Conservation (phyloP, 2,888 invertebrate genomes). For the Eupithecia tripunctaria region DNA sequence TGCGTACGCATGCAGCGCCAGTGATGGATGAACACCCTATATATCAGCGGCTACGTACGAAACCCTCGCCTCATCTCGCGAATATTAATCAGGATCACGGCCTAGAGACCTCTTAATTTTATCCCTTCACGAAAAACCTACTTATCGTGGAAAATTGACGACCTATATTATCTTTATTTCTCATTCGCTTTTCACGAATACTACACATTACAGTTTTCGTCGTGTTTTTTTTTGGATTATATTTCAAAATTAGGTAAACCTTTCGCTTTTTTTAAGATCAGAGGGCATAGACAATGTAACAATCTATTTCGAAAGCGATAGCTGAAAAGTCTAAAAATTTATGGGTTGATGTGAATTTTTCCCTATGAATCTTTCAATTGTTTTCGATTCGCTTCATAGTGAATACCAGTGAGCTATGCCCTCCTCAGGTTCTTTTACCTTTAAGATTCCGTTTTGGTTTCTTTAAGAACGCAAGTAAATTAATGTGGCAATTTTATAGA, state of each 20-base stretch:
- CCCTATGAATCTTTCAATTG: no score
- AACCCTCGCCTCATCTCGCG: constrained; percentile 59
- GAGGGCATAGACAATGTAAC: no score
- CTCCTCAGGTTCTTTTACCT: constrained; percentile 2
- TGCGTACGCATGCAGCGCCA: constrained; percentile 64
- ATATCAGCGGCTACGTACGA: constrained; percentile 59
- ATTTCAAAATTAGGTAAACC: constrained; percentile 28
- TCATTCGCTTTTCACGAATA: constrained; percentile 42
- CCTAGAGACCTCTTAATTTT: constrained; percentile 60
- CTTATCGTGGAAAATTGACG: constrained; percentile 36
- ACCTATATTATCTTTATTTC: constrained; percentile 38
- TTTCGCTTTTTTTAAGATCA: background rate
- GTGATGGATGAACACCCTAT: constrained; percentile 67
- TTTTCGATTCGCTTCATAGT: no score
- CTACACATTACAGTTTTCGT: constrained; percentile 37
- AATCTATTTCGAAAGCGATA: no score
- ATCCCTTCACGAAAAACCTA: constrained; percentile 49
- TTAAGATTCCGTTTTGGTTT: constrained; percentile 18
- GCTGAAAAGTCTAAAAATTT: no score
- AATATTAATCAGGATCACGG: constrained; percentile 66
- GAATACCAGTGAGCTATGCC: no score
- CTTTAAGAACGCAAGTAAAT: constrained; percentile 25
- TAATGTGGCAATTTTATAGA: constrained; percentile 52
- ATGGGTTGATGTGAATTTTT: no score
- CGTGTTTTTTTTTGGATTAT: constrained; percentile 33